Conservation (phyloP, 2,797 vertebrate genomes). For the Graptemys geographica region DNA sequence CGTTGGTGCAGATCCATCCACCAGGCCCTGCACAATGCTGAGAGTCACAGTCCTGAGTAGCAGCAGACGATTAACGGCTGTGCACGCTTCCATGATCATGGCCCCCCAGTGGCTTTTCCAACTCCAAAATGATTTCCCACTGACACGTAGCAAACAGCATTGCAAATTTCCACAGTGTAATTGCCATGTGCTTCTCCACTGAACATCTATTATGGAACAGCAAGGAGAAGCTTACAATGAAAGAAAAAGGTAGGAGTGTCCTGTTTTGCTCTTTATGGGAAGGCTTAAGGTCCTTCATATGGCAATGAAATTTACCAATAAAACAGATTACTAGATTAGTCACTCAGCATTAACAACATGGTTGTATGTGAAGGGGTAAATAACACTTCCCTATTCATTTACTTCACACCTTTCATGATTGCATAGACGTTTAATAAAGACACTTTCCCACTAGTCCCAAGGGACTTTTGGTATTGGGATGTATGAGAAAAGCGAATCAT, state of each 20-base stretch:
- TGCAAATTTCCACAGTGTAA: background rate
- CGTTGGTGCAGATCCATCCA: background rate
- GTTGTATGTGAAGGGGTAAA: no score
- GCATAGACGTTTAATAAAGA: background rate
- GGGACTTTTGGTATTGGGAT: background rate
- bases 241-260: background rate
- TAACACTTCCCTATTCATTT: no score
- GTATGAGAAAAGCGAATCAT: background rate
- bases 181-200: background rate
- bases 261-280: background rate
- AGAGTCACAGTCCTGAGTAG: background rate
- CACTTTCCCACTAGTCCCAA: background rate
- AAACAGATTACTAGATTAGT: background rate
- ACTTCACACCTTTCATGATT: no score
- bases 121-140: background rate
- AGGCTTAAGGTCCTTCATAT: background rate
- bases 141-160: background rate
- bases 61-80: background rate
- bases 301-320: background rate
- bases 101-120: background rate
- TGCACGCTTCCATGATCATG: background rate
- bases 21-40: background rate
- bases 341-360: background rate
- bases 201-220: background rate
- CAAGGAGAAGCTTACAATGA: background rate